Conservation (phyloP, 2,797 vertebrate species). For the Mergus octosetaceus region DNA sequence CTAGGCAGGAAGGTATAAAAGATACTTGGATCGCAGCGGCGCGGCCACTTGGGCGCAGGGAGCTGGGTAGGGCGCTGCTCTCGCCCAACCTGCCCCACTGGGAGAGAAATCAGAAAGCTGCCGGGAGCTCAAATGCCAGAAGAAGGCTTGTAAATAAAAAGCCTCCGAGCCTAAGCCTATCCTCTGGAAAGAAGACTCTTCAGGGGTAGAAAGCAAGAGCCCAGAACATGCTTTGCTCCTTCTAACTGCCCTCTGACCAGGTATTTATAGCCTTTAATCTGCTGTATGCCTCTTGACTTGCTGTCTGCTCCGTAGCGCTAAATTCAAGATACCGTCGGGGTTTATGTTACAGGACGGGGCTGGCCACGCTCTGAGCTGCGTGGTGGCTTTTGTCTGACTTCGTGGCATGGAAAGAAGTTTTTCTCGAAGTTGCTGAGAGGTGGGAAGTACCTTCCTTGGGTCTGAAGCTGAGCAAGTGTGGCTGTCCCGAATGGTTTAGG, state of each 20-base stretch:
- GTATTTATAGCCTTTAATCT: conserved; percentile 40
- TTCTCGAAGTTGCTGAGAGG: not conserved
- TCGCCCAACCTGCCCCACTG: not conserved
- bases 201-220: not conserved
- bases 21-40: not conserved
- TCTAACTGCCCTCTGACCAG: conserved; percentile 10
- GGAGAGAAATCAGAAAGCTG: not conserved
- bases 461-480: not conserved
- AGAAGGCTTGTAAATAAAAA: not conserved
- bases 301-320: not conserved
- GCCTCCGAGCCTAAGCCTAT: not conserved
- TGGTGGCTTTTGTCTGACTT: not conserved
- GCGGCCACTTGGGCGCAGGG: not conserved
- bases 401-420: not conserved
- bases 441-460: not conserved
- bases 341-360: fast-evolving
- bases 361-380: not conserved
- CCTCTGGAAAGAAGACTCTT: not conserved
- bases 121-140: not conserved
- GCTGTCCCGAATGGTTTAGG: fast-evolving
- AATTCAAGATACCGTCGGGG: not conserved
- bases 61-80: not conserved
- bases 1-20: conserved; percentile 63
- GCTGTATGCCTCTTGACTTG: not conserved
- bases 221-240: conserved; percentile 34